Base-by-base conservation (phyloP, 2,797 vertebrate genomes). In the Sebastiscus tertius region DNA sequence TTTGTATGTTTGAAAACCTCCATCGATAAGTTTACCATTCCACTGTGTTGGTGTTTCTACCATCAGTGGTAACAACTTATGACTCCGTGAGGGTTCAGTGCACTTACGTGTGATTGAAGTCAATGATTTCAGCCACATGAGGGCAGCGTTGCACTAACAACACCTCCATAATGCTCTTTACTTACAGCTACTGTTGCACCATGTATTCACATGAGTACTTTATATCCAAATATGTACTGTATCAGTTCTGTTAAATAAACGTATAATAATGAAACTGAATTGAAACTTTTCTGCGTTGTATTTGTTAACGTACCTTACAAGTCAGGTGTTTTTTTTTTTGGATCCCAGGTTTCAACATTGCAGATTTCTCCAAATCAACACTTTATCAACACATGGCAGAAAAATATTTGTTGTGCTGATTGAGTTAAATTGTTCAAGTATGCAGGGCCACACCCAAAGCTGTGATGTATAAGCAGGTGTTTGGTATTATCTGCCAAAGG, bases 81-180 rank as follows among this genome's bases (percentile, higher is more conserved):
- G 61, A 4, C 64, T 49, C 1, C 11, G 27, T n/a, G 34, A 66
- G 18, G 2, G 2, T 16, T 1, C 8, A 27, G 9, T 31, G 7
- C 27, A 26, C 7, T 49, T 1, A 65, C 8, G 4, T n/a, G 13
- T 60, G 36, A 27, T 10, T 82, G 76, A 56, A 62, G 13, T 75
- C 18, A 31, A 9, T 33, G 3, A 34, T 56, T 59, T 64, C 10
- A 5, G 34, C 84, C 88, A 87, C 77, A 77, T 1, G 84, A 22
- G 29, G 67, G 71, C 72, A 74, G 79, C 79, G 61, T 68, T 72
- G 72, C 16, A 27, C 72, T 24, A 56, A n/a, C 22, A 64, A 39
- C 20, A 16, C 6, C 2, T 34, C 16, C 49, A 9, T 66, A 1
- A 5, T 56, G 26, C 5, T 18, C 59, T 58, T 63, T 6, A 64